A percentile compares a stretch with the other conserved stretches of the same genome.
phyloP scores from a whole-genome alignment of 2,113 vertebrate genomes.

The Helogale parvula region DNA sequence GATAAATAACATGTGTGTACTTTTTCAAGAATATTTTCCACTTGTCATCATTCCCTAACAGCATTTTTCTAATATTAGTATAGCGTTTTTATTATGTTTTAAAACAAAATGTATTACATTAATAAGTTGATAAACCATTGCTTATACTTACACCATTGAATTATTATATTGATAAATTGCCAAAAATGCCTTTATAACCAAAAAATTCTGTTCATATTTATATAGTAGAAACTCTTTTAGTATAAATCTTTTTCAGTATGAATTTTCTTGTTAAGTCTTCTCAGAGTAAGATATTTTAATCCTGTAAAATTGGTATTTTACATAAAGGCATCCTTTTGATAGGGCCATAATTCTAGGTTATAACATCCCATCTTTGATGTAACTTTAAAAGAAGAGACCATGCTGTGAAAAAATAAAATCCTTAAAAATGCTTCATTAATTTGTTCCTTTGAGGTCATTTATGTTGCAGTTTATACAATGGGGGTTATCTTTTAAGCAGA shows the following conservation, averaged over 20 bases:
- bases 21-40: neutral
- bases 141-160: neutral
- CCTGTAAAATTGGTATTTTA: neutral
- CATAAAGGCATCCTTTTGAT: neutral
- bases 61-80: neutral
- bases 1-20: neutral
- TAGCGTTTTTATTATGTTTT: neutral
- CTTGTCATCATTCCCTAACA: neutral
- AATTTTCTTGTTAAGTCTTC: neutral
- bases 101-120: neutral
- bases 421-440: slow-evolving; percentile 49
- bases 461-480: slow-evolving; percentile 1
- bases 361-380: neutral
- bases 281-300: neutral
- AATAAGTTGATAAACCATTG: neutral
- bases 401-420: slow-evolving; percentile 49
- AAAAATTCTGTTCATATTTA: neutral
- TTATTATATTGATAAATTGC: neutral
- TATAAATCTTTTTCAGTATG: neutral
- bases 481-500: slow-evolving; percentile 24
- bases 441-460: slow-evolving; percentile 54
- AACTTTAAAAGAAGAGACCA: slow-evolving; percentile 45
- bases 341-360: neutral
- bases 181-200: neutral
- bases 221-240: neutral